Base-by-base conservation (phyloP, 2,113 vertebrate genomes). In the Sphyrna mokarran region DNA sequence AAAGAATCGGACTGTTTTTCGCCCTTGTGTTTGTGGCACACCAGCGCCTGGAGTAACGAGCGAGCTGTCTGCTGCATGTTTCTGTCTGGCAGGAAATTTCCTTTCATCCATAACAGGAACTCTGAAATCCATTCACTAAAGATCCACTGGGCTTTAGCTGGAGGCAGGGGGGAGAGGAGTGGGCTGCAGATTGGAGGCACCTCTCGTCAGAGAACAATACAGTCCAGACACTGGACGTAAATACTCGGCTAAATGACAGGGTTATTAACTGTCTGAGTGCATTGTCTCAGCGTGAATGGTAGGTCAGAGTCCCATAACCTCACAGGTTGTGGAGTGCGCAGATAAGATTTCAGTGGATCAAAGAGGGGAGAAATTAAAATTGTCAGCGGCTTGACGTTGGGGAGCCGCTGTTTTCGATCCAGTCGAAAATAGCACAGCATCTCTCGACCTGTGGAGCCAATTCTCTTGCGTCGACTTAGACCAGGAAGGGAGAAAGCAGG, bases 81-180 rank as follows among this genome's bases (percentile, higher is more conserved):
- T 87, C 48, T 87, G 85, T 87, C 85, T 87, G 85, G 85, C 85
- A 89, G 86, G 86, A 89, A 54, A 23, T 89, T 54, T 10, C 72
- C 40, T 58, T 89, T 58, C 26, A 26, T 26, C 48, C 86, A 89
- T 29, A 89, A 89, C 86, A 89, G 86, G 86, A 89, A 89, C 86
- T 89, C 58, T 89, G 8, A 58, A 89, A 89, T 58, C 8, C 43
- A 54, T 89, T 48, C 13, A 89, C 22, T 54, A 89, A 58, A 89
- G 48, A 89, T 89, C 86, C 48, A 58, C 10, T 29, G 86, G 86
- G 86, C 43, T 89, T 89, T 89, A 2, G 23, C 0, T 58, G 13
- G 86, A 7, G 13, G 26, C 43, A 54, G 58, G 58, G 86, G 48
- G 29, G 86, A 14, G 26, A 4, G 48, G 48, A 5, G 48, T 54